Base-by-base conservation (phyloP, 2,113 vertebrate genomes). In the Plecotus auritus region DNA sequence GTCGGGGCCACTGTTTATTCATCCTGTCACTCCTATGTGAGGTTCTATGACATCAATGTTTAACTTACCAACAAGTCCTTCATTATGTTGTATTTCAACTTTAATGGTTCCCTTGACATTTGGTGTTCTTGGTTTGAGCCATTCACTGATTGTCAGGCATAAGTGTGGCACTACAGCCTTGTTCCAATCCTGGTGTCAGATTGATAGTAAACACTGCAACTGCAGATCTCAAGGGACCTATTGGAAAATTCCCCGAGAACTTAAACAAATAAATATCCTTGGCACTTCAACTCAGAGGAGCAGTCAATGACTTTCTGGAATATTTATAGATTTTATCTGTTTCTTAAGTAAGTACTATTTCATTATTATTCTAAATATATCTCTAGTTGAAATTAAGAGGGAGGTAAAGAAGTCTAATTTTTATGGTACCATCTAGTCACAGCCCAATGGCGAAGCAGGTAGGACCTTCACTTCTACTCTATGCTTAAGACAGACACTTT, bases 321-420 rank as follows among this genome's bases (percentile, higher is more conserved):
- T 45, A 96, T 90, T 70, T 85, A 90, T 89, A 30, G 69, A 77
- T 74, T 51, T 82, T 97, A 95, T 92, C 73, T 93, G 22, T 81
- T 85, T 74, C 74, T 96, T 80, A 95, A 92, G 82, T 92, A 92
- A 97, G 85, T 82, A 28, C 42, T n/a, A 1, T 56, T 95, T 85
- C 9, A 72, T 84, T 92, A 95, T 94, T 94, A 95, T 88, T 77
- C 84, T 73, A 96, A 40, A 80, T 91, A 56, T 32, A 74, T 84
- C 81, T 90, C 91, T 69, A 91, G 74, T 95, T 97, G 95, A 92
- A 97, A 97, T 97, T 67, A 77, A 81, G 61, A 85, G 74, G 42
- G 86, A 97, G 85, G 96, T 95, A 95, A 97, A 90, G 88, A 96
- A 95, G 91, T 59, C 88, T 83, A 74, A 97, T 91, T 95, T 97